Evolutionary conservation across 2,888 invertebrate species (phyloP).

Genomic region (Heteropelma amictum): DNA sequence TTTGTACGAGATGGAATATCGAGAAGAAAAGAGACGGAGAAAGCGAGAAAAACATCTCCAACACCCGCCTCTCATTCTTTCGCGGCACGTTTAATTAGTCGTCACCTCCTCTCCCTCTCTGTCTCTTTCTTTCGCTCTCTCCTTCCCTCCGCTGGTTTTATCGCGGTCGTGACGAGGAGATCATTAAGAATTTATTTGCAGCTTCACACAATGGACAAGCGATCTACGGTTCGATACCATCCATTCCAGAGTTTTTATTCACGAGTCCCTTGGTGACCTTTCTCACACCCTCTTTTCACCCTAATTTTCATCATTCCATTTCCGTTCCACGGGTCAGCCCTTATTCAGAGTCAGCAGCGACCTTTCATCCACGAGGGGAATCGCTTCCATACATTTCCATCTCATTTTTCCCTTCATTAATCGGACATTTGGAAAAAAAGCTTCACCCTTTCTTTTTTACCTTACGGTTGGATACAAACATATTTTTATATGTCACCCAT

Average conservation of each 20-base stretch:
- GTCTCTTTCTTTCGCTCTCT: constrained; percentile 4
- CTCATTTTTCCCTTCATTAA: no score
- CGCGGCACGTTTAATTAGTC: constrained; percentile 24
- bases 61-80: constrained; percentile 4
- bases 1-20: constrained; percentile 10
- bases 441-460: no score
- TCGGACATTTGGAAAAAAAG: no score
- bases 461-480: no score
- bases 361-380: no score
- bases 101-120: constrained; percentile 1
- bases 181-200: constrained; percentile 73
- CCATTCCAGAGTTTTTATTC: constrained; percentile 46
- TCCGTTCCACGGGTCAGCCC: no score
- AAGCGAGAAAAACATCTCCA: constrained; percentile 41
- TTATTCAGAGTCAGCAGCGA: no score
- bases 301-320: constrained; percentile 46
- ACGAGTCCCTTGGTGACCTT: constrained; percentile 37
- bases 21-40: constrained; percentile 14
- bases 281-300: constrained; percentile 17
- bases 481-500: no score
- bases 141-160: no score
- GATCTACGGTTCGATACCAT: constrained; percentile 67
- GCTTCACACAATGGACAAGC: constrained; percentile 66
- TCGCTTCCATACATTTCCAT: no score
- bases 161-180: constrained; percentile 51